Evolutionary conservation across 2,113 vertebrate species (phyloP), one percentile per base, ranked within the genome.

Genomic region (Boleophthalmus pectinirostris): DNA sequence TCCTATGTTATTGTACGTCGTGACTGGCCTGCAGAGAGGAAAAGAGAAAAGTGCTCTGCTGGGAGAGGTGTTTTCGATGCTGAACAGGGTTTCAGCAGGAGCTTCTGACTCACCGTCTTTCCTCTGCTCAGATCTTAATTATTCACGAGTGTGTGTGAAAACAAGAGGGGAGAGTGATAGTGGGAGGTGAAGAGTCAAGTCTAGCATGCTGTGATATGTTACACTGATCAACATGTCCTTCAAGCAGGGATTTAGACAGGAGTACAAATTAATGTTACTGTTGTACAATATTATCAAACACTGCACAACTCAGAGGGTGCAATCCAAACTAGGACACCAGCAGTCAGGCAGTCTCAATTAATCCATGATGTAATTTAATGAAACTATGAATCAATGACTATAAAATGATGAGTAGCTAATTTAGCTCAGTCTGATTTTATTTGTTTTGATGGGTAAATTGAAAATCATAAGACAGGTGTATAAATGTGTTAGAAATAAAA

Each of bases 71-170:
- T 77, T 75, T 79, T 68, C 72, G 61, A 81, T 80, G 79, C 76
- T 66, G 66, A 75, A 54, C 74, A 83, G 56, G 51, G 75, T 23
- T 69, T 70, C 81, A 77, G 80, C 87, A 78, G 76, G 75, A 85
- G 38, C 74, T 74, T 78, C 81, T 80, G 82, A 79, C 83, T 83
- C 83, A 77, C 77, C 7, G 6, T 68, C 67, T 68, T 45, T 15
- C 53, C 53, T 46, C 69, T 63, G 60, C 60, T 43, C 49, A 53
- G 73, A 67, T 21, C 21, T 64, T 77, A 78, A 81, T 86, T 78
- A 85, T 89, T 74, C 72, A 88, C 61, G 20, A n/a, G 25, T 58
- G 67, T 74, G 79, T 78, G 76, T 56, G 33, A 75, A 68, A 75
- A 74, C 33, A 25, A 23, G 74, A 66, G 78, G 33, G 54, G 11